These are phyloP conservation scores for Oncorhynchus clarkii DNA, from an alignment of 2,113 vertebrate genomes.

Conservation along the genomic window DNA sequence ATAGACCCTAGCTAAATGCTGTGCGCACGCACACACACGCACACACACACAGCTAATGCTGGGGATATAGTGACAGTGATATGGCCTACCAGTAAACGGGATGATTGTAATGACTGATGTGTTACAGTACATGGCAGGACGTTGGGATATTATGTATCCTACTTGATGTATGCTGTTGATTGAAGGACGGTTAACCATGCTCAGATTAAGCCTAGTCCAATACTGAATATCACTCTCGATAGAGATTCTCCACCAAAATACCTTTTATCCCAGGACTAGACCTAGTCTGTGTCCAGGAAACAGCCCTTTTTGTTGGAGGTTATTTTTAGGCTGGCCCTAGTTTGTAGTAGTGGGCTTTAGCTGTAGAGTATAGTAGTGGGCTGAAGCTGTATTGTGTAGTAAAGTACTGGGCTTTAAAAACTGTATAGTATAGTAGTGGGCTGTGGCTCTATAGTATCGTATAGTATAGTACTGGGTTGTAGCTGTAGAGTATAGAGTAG, in stretches of 20 bases:
- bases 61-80: constrained; percentile 31
- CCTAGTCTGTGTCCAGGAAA: neutral
- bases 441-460: too few species aligned
- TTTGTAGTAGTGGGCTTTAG: neutral
- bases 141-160: constrained; percentile 43
- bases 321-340: constrained; percentile 15
- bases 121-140: constrained; percentile 34
- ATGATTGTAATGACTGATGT: constrained; percentile 27
- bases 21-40: neutral
- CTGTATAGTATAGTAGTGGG: too few species aligned
- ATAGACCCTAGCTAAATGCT: constrained; percentile 11
- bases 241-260: neutral
- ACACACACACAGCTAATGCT: neutral
- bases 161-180: constrained; percentile 25
- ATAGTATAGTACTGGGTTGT: too few species aligned
- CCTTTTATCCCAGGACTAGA: neutral
- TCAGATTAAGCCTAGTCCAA: too few species aligned
- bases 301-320: constrained; percentile 18
- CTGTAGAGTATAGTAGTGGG: too few species aligned
- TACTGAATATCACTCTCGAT: too few species aligned
- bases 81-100: constrained; percentile 31
- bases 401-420: too few species aligned
- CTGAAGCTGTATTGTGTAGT: too few species aligned
- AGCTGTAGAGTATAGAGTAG: too few species aligned
- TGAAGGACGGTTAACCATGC: neutral